These are phyloP conservation scores for Nothura maculosa DNA, from an alignment of 2,797 vertebrate genomes.

Conservation along the genomic window DNA sequence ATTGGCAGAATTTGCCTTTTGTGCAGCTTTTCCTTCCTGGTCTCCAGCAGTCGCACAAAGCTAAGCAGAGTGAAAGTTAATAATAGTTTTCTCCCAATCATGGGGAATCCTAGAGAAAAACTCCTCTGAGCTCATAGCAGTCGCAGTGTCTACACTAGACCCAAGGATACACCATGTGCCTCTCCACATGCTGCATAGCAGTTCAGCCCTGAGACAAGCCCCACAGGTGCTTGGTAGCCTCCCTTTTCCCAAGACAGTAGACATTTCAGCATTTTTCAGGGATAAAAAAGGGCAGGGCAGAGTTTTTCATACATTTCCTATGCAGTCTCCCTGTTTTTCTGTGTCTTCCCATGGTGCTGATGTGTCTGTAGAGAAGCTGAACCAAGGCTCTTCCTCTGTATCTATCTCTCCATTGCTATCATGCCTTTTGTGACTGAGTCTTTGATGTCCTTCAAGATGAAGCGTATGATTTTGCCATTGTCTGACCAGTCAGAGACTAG, in stretches of 20 bases:
- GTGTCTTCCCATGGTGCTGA: background rate
- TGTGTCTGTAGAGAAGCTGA: background rate
- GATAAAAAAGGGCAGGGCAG: background rate
- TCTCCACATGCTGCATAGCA: background rate
- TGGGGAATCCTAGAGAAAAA: background rate
- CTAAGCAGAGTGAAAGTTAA: background rate
- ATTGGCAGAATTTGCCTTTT: background rate
- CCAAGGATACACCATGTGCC: rapidly evolving
- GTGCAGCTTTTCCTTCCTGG: background rate
- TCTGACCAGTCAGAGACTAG: background rate
- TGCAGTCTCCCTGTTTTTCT: background rate
- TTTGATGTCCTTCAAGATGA: background rate
- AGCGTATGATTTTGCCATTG: background rate
- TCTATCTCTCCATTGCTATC: background rate
- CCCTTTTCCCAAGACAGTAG: background rate
- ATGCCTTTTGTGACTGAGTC: background rate
- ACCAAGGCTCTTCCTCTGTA: background rate
- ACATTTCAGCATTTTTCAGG: background rate
- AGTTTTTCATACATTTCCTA: background rate
- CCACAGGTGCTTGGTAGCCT: background rate
- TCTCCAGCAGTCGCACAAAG: background rate
- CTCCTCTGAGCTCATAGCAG: background rate
- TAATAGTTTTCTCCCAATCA: background rate
- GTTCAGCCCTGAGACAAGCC: rapidly evolving
- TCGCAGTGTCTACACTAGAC: background rate